Evolutionary conservation across 2,113 vertebrate species (phyloP).

Genomic region (Terrapene triunguis): DNA sequence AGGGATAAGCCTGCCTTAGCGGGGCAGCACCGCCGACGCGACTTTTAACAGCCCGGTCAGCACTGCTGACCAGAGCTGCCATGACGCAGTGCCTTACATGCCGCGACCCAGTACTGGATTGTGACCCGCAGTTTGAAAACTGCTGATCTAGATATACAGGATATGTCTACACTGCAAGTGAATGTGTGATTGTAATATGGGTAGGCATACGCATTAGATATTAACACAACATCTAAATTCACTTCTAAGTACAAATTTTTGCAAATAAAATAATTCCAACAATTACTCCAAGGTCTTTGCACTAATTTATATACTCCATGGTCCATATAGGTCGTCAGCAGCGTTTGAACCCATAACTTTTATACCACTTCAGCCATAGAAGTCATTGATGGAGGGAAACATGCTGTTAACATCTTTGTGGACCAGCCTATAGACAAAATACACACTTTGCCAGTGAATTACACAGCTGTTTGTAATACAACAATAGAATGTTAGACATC

Average conservation of each 20-base stretch:
- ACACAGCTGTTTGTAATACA: background rate
- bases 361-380: background rate
- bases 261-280: background rate
- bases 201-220: background rate
- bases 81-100: too few species aligned
- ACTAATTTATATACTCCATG: accelerated
- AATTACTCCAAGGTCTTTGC: background rate
- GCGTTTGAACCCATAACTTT: background rate
- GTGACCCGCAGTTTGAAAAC: too few species aligned
- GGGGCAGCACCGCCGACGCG: accelerated
- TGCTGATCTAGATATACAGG: too few species aligned
- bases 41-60: too few species aligned
- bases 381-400: background rate
- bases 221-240: background rate
- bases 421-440: background rate
- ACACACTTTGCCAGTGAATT: slow-evolving; percentile 44
- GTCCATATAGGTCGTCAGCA: accelerated
- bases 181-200: background rate
- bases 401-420: background rate
- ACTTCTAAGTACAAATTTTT: background rate
- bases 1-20: too few species aligned
- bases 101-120: too few species aligned
- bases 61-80: too few species aligned
- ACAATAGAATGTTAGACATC: slow-evolving; percentile 49
- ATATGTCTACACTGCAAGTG: background rate